Evolutionary conservation across 1,140 invertebrate species (phyloP).

Genomic region (Scaptomyza graminum): DNA sequence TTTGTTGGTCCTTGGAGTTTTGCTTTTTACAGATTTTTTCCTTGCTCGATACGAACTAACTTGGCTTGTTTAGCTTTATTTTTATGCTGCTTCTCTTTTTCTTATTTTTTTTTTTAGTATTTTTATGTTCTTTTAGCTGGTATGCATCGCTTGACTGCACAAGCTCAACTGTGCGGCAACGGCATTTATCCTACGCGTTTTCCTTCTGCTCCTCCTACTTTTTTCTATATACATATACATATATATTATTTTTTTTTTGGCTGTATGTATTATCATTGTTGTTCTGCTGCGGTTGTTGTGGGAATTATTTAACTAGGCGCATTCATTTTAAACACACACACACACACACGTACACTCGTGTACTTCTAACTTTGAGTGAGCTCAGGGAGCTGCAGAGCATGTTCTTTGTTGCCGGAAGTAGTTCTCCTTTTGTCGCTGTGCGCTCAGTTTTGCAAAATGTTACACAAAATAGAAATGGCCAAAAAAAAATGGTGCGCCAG

Average conservation of each 20-base stretch:
- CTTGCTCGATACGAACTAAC: constrained; percentile 19
- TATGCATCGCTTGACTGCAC: constrained; percentile 70
- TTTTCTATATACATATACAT: no score
- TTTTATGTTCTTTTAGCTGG: constrained; percentile 30
- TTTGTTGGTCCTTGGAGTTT: constrained; percentile 23
- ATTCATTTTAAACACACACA: constrained; percentile 55
- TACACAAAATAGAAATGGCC: constrained; percentile 56
- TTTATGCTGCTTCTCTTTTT: constrained; percentile 28
- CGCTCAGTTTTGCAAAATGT: constrained; percentile 31
- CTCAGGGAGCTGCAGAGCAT: constrained; percentile 2
- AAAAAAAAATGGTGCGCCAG: constrained; percentile 63
- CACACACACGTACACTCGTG: not conserved
- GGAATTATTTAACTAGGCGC: constrained; percentile 69
- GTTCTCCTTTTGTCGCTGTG: constrained; percentile 43
- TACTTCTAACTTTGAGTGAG: not conserved
- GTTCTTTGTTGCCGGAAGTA: constrained; percentile 52
- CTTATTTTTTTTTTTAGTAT: constrained; percentile 23
- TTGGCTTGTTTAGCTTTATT: constrained; percentile 54
- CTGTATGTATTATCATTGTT: constrained; percentile 18
- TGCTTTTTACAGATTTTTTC: constrained; percentile 5
- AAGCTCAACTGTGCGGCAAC: constrained; percentile 53
- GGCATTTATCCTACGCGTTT: constrained; percentile 31
- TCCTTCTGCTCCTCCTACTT: constrained; percentile 11
- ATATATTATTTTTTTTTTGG: constrained; percentile 6
- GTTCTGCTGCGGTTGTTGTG: constrained; percentile 49